phyloP scores from a whole-genome alignment of 2,888 invertebrate genomes.

The Polydrusus tereticollis region DNA sequence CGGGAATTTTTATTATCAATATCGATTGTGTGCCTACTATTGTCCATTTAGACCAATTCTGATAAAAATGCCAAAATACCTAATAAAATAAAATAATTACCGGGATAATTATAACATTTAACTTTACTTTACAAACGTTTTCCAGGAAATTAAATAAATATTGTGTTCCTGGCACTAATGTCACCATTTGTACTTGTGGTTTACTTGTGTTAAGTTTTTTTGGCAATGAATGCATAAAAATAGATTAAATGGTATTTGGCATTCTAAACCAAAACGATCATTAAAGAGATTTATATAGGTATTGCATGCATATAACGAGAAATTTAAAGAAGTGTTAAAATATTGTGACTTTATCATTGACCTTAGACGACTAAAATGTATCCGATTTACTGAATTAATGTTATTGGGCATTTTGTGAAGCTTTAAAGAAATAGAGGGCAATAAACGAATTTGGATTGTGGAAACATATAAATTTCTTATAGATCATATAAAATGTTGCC shows the following conservation, averaged over 20 bases:
- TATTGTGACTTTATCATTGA: constrained; percentile 27
- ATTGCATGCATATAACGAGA: constrained; percentile 1
- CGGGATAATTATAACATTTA: too few relatives aligned
- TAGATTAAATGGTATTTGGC: constrained; percentile 35
- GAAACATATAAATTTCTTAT: too few relatives aligned
- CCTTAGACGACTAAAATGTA: constrained; percentile 1
- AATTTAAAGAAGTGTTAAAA: constrained; percentile 7
- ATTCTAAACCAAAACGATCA: constrained; percentile 22
- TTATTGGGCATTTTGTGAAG: too few relatives aligned
- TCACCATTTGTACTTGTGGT: constrained; percentile 28
- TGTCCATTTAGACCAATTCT: too few relatives aligned
- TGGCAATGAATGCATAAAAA: constrained; percentile 21
- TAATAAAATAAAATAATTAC: not conserved
- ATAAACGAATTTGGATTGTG: too few relatives aligned
- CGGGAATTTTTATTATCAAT: too few relatives aligned
- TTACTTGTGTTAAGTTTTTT: constrained; percentile 23
- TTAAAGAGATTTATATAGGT: constrained; percentile 36
- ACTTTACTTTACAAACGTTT: not conserved
- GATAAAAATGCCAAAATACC: not conserved
- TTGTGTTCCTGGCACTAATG: constrained; percentile 29
- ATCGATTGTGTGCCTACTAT: too few relatives aligned
- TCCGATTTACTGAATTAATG: too few relatives aligned
- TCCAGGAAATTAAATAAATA: constrained; percentile 17
- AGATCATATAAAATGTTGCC: too few relatives aligned
- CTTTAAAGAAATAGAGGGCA: too few relatives aligned